Base-by-base conservation (phyloP, 92 coral and sea anemone species). In the Actinostola sp. region DNA sequence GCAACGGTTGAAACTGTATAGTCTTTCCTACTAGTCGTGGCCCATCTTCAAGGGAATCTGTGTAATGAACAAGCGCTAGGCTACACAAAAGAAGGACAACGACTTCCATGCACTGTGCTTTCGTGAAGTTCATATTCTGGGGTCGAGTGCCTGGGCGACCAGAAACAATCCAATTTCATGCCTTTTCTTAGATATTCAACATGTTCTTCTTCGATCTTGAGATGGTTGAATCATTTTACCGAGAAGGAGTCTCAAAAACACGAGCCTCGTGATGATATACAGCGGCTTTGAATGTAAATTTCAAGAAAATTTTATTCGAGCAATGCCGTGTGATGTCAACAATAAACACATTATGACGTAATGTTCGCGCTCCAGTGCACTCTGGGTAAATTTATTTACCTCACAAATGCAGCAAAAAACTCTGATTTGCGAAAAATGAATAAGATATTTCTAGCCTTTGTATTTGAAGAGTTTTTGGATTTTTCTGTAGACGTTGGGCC, bases 1-100 rank as follows among this genome's bases (percentile, higher is more conserved):
- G 71, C 20, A 86, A 59, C 41, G 83, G 83, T 42, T 71, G 70
- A 46, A 86, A 86, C 32, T 53, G 19, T n/a, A 86, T 80, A 17
- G 49, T 44, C 36, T 86, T 70, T 21, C 90, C 90, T 8, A 46
- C 49, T 15, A 75, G 26, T 16, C 35, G 39, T n/a, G 81, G 70
- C 61, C 29, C 8, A 32, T 68, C 42, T 38, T 19, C 33, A 14
- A 56, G 43, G 24, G 61, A 68, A 20, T 35, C 20, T 25, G 63
- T 50, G 29, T 10, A 32, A 17, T 8, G 62, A 32, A 68, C 46
- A 32, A 51, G 43, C 29, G 23, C 59, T 50, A 21, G 21, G 19
- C 29, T 28, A 34, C 8, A 50, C 49, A 68, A 68, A 12, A 31
- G 33, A 68, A 68, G 17, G 32, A 68, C 74, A 68, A 34, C 25